These are phyloP conservation scores for Cladorhizidae sp. DNA, from an alignment of 37 sponge, comb jelly and placozoan species.

Conservation along the genomic window DNA sequence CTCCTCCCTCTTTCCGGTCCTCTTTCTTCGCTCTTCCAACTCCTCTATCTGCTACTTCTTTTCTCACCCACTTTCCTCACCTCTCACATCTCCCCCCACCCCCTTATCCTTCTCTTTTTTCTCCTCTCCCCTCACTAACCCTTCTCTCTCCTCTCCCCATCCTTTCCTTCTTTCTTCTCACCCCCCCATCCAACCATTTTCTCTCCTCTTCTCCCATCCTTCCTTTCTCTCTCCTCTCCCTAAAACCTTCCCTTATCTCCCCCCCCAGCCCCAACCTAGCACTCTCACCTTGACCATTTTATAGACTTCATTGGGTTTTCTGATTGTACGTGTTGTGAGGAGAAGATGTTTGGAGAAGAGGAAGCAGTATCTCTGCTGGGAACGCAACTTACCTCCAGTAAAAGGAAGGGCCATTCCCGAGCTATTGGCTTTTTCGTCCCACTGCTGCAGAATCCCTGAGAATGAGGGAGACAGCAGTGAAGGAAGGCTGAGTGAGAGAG, in stretches of 20 bases:
- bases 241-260: background rate
- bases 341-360: slow-evolving; percentile 73
- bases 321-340: slow-evolving; percentile 31
- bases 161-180: too few species aligned
- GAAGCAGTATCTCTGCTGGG: slow-evolving; percentile 40
- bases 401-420: background rate
- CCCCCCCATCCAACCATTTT: too few species aligned
- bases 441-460: slow-evolving; percentile 21
- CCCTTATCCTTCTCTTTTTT: too few species aligned
- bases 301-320: slow-evolving; percentile 39
- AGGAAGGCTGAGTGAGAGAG: too few species aligned
- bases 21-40: too few species aligned
- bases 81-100: too few species aligned
- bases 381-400: slow-evolving; percentile 8
- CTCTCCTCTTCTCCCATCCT: background rate
- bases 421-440: background rate
- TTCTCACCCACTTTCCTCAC: too few species aligned
- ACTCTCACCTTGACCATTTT: slow-evolving; percentile 36
- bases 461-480: background rate
- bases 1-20: too few species aligned
- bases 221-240: background rate
- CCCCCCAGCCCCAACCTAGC: background rate
- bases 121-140: too few species aligned
- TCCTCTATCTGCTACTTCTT: too few species aligned
- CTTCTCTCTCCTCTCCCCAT: too few species aligned